phyloP scores from a whole-genome alignment of 2,113 vertebrate genomes.

The Cisticola juncidis region DNA sequence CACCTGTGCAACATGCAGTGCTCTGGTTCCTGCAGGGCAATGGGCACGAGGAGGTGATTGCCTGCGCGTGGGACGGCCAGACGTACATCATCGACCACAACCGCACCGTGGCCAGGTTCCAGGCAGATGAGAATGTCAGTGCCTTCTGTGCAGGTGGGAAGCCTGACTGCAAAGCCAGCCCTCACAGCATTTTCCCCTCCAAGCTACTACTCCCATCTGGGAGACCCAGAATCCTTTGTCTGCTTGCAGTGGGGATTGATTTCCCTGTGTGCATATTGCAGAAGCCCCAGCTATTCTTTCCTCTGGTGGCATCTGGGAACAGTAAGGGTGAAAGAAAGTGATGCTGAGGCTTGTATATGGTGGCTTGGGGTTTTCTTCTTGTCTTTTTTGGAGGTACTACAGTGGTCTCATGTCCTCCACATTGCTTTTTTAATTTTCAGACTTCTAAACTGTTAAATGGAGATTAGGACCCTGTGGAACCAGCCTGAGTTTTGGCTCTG shows the following conservation, averaged over 20 bases:
- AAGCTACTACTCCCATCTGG: background rate
- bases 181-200: background rate
- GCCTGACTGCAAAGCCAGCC: background rate
- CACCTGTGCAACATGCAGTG: background rate
- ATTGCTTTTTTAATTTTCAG: background rate
- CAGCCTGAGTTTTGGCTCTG: background rate
- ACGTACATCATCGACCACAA: constrained; percentile 97
- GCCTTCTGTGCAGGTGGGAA: constrained; percentile 93
- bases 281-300: background rate
- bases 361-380: background rate
- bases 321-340: background rate
- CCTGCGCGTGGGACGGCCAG: constrained; percentile 97
- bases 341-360: background rate
- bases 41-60: constrained; percentile 93
- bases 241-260: background rate
- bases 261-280: background rate
- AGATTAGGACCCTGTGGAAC: background rate
- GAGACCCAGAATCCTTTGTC: background rate
- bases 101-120: constrained; percentile 91
- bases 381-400: background rate
- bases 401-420: background rate
- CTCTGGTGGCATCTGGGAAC: background rate
- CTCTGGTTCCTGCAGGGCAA: constrained; percentile 81
- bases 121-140: constrained; percentile 97
- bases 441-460: background rate